Conservation (phyloP, 2,888 invertebrate genomes). For the Volucella inflata region DNA sequence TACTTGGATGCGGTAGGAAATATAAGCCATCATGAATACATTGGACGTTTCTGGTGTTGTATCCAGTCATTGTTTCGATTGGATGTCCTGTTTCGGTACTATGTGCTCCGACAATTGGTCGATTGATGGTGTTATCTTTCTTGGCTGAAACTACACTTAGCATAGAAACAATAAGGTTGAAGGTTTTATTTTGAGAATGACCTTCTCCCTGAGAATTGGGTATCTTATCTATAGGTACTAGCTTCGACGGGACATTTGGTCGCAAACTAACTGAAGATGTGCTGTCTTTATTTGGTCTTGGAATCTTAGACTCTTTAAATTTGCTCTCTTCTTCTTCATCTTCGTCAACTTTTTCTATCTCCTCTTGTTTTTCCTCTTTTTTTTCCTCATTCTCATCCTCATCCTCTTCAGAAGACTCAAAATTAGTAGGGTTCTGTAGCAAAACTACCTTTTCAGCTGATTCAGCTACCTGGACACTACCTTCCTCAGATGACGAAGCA, state of each 20-base stretch:
- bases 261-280: too few species aligned
- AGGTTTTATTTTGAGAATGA: neutral
- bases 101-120: constrained; percentile 78
- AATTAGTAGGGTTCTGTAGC: neutral
- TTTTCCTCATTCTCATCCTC: neutral
- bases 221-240: too few species aligned
- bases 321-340: neutral
- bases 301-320: too few species aligned
- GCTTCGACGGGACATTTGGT: too few species aligned
- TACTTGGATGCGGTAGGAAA: constrained; percentile 81
- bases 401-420: neutral
- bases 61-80: constrained; percentile 78
- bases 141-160: constrained; percentile 38
- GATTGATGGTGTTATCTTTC: constrained; percentile 22
- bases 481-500: too few species aligned
- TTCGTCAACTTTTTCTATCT: neutral
- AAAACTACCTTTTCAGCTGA: neutral
- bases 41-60: constrained; percentile 79
- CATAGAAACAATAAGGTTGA: constrained; percentile 48
- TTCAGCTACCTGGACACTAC: neutral
- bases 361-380: neutral
- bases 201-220: neutral
- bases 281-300: too few species aligned
- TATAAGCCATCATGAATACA: constrained; percentile 82
- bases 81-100: constrained; percentile 77